Evolutionary conservation across 53 echinoderm and acorn worm species (phyloP).

Genomic region (Echinarachnius parma): DNA sequence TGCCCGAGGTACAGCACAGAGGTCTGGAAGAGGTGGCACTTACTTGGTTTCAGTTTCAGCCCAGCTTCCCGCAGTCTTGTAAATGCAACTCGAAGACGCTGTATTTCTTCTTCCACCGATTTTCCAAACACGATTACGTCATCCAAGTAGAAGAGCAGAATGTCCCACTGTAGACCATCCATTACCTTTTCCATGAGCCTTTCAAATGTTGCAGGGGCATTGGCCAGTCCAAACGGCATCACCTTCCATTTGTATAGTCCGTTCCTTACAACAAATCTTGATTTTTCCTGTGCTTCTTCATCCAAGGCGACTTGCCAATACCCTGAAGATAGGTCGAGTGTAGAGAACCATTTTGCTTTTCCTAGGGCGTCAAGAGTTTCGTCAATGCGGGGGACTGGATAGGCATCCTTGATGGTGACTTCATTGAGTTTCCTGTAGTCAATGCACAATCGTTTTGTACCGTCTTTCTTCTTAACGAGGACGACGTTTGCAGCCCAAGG

Average conservation of each 20-base stretch:
- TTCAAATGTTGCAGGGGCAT: slow-evolving; percentile 62
- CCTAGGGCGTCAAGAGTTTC: slow-evolving; percentile 55
- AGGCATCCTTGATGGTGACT: slow-evolving; percentile 60
- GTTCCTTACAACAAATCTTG: slow-evolving; percentile 50
- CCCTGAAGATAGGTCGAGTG: slow-evolving; percentile 56
- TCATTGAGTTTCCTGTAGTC: slow-evolving; percentile 60
- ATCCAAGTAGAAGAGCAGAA: slow-evolving; percentile 54
- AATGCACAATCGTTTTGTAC: slow-evolving; percentile 50
- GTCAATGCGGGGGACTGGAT: slow-evolving; percentile 65
- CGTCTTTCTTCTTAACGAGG: slow-evolving; percentile 65
- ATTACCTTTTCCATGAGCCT: slow-evolving; percentile 63
- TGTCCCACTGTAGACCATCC: slow-evolving; percentile 70
- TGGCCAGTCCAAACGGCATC: slow-evolving; percentile 63
- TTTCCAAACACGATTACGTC: slow-evolving; percentile 54
- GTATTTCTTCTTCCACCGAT: slow-evolving; percentile 33
- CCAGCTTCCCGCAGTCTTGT: slow-evolving; percentile 39
- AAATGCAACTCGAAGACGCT: slow-evolving; percentile 14
- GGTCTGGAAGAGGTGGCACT: slow-evolving; percentile 45
- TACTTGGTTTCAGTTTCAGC: slow-evolving; percentile 56
- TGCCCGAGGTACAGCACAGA: slow-evolving; percentile 34
- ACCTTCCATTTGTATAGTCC: slow-evolving; percentile 64
- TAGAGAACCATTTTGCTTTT: slow-evolving; percentile 55
- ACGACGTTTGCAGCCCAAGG: slow-evolving; percentile 68
- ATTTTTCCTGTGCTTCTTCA: slow-evolving; percentile 47
- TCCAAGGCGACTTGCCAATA: slow-evolving; percentile 72